A percentile compares a stretch with the other conserved stretches of the same genome.
Evolutionary conservation across 2,888 invertebrate species (phyloP).

Genomic region (Lagria hirta): DNA sequence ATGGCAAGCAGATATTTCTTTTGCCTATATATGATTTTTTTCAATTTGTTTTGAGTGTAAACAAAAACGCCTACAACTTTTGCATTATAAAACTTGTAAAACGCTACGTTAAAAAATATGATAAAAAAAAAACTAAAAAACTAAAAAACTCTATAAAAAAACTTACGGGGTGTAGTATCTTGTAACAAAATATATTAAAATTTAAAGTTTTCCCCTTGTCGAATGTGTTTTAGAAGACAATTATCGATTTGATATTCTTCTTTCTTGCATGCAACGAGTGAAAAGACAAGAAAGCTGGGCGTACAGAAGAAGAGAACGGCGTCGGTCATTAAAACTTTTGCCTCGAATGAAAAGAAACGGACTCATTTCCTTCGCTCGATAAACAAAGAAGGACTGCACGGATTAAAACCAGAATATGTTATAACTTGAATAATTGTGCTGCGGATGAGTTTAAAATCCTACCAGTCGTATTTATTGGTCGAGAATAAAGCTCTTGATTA

Average conservation of each 20-base stretch:
- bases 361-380: conserved; percentile 50
- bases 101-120: too few species aligned
- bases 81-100: too few species aligned
- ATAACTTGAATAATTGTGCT: conserved; percentile 55
- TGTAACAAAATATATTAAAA: too few species aligned
- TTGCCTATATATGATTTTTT: too few species aligned
- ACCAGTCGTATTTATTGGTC: conserved; percentile 53
- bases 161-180: too few species aligned
- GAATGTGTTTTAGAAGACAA: too few species aligned
- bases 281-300: conserved; percentile 45
- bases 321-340: conserved; percentile 55
- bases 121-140: too few species aligned
- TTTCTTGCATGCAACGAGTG: conserved; percentile 54
- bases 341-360: conserved; percentile 52
- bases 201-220: too few species aligned
- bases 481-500: conserved; percentile 52
- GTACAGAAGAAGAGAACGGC: conserved; percentile 30
- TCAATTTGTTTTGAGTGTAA: too few species aligned
- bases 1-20: too few species aligned
- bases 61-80: too few species aligned
- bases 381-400: conserved; percentile 48
- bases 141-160: too few species aligned
- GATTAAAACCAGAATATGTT: conserved; percentile 54
- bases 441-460: conserved; percentile 55
- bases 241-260: conserved; percentile 72